Base-by-base conservation (phyloP, 1,140 invertebrate genomes). In the Delia radicum region DNA sequence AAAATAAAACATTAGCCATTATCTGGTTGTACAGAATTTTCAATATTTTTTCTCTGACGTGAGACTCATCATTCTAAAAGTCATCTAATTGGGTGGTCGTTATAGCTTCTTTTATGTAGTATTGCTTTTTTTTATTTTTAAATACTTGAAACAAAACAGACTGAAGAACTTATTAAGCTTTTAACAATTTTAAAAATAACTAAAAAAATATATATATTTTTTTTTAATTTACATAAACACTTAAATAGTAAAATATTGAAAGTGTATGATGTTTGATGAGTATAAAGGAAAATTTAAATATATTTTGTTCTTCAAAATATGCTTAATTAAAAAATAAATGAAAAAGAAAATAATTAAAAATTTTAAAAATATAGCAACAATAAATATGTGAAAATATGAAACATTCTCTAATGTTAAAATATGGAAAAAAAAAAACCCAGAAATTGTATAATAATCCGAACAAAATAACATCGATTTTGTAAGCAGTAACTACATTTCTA, bases 51-150 rank as follows among this genome's bases (percentile, higher is more conserved):
- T 55, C 18, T 55, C 18, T 21, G 46, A 2, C 21, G 6, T 55
- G n/a, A 6, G n/a, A n/a, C n/a, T n/a, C n/a, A 21, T 55, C 18
- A 21, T 55, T 55, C 21, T 55, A 18, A 55, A 55, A 55, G 46
- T 55, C 46, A 55, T 55, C 46, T 55, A 55, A 55, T 55, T 55
- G 42, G 46, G 46, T 55, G 46, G 46, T 55, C 46, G 46, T 55
- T 18, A 55, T 55, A 18, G n/a, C 46, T 55, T 55, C n/a, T 55
- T 21, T 21, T 21, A 18, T 48, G 5, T 48, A 3, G 2, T 55
- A 21, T 55, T 55, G n/a, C n/a, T 55, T 18, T 55, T 48, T 48
- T 55, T 15, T 1, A 55, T 55, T 0, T 55, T 55, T 21, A 5
- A n/a, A 48, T 21, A 21, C 46, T 48, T 48, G 46, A 48, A 48